Base-by-base conservation (phyloP, 2,797 vertebrate species). In the Phyllotis vaccarum region DNA sequence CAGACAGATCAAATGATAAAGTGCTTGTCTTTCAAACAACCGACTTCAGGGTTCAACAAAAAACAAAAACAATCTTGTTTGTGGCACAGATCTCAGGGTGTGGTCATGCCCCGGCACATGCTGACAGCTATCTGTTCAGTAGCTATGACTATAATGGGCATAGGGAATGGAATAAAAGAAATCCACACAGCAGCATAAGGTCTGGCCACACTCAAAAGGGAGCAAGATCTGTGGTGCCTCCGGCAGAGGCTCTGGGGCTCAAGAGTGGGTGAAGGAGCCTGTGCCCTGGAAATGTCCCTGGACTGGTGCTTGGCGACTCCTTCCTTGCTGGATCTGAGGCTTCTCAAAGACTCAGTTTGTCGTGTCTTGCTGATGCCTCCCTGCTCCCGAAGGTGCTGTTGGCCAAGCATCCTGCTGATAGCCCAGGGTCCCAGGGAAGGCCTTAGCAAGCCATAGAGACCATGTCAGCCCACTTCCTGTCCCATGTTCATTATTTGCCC, bases 141-240 rank as follows among this genome's bases (percentile, higher is more conserved):
- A 83, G 62, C 85, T 43, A 31, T 22, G 60, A 89, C 74, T 82
- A 46, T 2, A 89, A 81, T 91, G 43, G 60, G 22, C 37, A 34
- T 37, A 49, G 40, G 92, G 88, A 92, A 43, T 40, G 22, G 78
- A 83, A 52, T 46, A 89, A 58, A 94, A 19, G 9, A 56, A 14
- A 19, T 19, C 82, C 27, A 2, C 40, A 62, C 24, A 46, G 90
- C 72, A 24, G 58, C 75, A n/a, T 6, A 1, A 76, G 76, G 72
- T 82, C 82, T 58, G 31, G 14, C 2, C 16, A 31, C 31, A 40
- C 58, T 11, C 58, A 2, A 37, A 14, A 11, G 58, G n/a, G 64
- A 80, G 46, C 58, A 52, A 46, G 64, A 64, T 56, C 74, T 6
- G 4, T 7, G 31, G 64, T 31, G 68, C 62, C 52, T 31, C 72